These are phyloP conservation scores for Perca flavescens DNA, from an alignment of 2,113 vertebrate species.

Conservation along the genomic window DNA sequence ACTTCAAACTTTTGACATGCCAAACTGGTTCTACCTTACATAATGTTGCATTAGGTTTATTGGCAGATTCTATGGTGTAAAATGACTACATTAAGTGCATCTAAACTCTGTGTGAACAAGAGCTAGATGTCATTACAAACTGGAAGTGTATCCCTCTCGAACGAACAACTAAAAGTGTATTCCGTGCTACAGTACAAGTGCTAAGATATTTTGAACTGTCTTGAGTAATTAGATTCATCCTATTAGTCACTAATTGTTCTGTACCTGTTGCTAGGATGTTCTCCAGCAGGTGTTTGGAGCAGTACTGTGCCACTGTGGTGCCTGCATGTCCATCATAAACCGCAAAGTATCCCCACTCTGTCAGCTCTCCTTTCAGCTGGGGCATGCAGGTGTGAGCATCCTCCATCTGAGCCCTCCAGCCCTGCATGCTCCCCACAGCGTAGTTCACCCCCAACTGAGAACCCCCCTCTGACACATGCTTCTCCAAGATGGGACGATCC, in stretches of 20 bases:
- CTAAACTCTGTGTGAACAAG: background rate
- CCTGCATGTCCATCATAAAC: slow-evolving; percentile 88
- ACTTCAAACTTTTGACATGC: background rate
- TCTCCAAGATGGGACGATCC: slow-evolving; percentile 79
- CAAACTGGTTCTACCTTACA: background rate
- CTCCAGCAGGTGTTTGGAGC: slow-evolving; percentile 84
- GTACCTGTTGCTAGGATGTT: slow-evolving; percentile 84
- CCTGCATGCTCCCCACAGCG: slow-evolving; percentile 84
- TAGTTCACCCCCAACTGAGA: slow-evolving; percentile 77
- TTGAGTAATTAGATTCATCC: background rate
- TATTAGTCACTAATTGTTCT: background rate
- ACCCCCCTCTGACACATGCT: slow-evolving; percentile 80
- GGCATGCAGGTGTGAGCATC: slow-evolving; percentile 84
- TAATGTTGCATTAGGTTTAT: background rate
- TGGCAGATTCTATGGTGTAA: background rate
- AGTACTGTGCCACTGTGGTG: slow-evolving; percentile 84
- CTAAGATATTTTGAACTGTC: background rate
- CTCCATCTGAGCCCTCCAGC: slow-evolving; percentile 87
- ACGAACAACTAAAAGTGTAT: background rate
- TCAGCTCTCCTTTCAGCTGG: slow-evolving; percentile 72
- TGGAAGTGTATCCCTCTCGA: background rate
- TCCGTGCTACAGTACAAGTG: background rate
- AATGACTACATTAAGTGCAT: background rate
- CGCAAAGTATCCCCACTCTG: slow-evolving; percentile 85
- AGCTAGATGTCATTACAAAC: background rate